A percentile compares a stretch with the other conserved stretches of the same genome.
phyloP scores from a whole-genome alignment of 1,140 invertebrate species.

The Drosophila bifasciata region DNA sequence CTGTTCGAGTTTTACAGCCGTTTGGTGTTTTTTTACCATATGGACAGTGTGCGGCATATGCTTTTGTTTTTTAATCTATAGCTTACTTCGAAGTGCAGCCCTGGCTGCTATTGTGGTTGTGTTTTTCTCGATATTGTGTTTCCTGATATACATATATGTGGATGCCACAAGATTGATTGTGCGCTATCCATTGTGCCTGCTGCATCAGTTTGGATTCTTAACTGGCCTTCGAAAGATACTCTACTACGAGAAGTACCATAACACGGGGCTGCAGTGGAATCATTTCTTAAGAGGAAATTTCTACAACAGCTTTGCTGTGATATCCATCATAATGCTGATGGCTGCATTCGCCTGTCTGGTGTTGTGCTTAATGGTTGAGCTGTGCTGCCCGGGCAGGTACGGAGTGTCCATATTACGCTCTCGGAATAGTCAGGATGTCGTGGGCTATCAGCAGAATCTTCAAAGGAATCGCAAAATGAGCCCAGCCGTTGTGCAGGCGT shows the following conservation, averaged over 20 bases:
- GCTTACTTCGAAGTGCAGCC: background rate
- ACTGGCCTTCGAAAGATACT: background rate
- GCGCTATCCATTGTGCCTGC: background rate
- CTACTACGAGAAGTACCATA: background rate
- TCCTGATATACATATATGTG: background rate
- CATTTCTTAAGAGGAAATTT: background rate
- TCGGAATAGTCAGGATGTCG: too few relatives aligned
- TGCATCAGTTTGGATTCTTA: conserved; percentile 24
- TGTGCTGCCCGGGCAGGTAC: conserved; percentile 20
- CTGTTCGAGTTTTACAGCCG: conserved; percentile 13
- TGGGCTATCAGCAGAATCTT: background rate
- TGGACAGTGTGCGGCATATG: conserved; percentile 21
- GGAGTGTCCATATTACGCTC: background rate
- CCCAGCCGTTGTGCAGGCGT: conserved; percentile 2
- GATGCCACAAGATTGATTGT: background rate
- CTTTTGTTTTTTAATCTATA: conserved; percentile 23
- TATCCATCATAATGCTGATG: conserved; percentile 5
- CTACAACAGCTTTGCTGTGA: background rate
- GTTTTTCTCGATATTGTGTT: background rate
- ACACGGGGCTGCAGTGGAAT: conserved; percentile 10
- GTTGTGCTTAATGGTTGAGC: background rate
- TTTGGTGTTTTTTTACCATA: conserved; percentile 13
- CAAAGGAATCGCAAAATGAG: background rate
- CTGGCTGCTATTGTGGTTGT: background rate
- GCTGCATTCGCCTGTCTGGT: background rate